Evolutionary conservation across 2,797 vertebrate species (phyloP).

Genomic region (Mormyrus hasselquistii): DNA sequence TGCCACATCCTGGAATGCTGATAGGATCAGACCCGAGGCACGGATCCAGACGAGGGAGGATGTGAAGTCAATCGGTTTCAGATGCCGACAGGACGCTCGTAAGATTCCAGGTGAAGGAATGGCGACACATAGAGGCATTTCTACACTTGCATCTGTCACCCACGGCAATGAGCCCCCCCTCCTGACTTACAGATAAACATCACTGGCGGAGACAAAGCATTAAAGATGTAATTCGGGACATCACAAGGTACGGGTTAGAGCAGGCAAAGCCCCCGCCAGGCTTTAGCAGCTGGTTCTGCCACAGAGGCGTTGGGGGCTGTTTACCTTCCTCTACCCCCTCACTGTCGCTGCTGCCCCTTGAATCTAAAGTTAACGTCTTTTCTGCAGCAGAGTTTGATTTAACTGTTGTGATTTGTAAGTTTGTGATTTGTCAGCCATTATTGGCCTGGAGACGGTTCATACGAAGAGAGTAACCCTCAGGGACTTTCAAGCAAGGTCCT

Average conservation of each 20-base stretch:
- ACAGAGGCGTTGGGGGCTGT: background rate
- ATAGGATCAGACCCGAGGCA: background rate
- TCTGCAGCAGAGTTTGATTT: too few species aligned
- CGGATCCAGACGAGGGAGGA: background rate
- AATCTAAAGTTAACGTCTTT: background rate
- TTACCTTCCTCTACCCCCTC: background rate
- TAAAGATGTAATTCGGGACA: conserved; percentile 66
- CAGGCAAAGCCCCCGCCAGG: conserved; percentile 45
- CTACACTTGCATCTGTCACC: background rate
- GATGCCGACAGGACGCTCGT: background rate
- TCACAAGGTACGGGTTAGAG: conserved; percentile 59
- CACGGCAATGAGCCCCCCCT: conserved; percentile 20
- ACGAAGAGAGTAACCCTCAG: background rate
- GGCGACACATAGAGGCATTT: background rate
- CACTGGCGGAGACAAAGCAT: conserved; percentile 59
- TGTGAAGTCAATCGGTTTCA: background rate
- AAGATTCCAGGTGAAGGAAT: background rate
- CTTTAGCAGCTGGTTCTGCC: conserved; percentile 53
- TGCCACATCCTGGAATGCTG: background rate
- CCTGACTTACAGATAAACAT: conserved; percentile 48
- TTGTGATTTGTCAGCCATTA: background rate
- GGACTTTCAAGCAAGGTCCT: background rate
- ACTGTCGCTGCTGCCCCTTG: background rate
- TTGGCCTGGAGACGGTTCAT: background rate
- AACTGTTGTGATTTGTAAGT: background rate